phyloP scores from a whole-genome alignment of 2,888 invertebrate genomes.

The Podabrus alpinus region DNA sequence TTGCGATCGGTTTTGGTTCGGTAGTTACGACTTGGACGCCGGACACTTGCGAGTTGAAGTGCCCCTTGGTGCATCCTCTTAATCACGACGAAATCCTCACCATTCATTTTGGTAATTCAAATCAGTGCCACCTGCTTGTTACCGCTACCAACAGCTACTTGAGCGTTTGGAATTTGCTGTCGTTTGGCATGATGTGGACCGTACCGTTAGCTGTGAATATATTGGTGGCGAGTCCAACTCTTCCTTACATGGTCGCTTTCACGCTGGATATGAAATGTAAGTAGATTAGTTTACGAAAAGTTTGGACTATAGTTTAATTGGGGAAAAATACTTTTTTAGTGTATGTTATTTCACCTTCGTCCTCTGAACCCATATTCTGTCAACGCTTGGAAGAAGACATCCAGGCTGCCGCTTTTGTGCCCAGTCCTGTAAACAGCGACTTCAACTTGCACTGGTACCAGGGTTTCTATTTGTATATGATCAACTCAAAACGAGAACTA shows the following conservation, averaged over 20 bases:
- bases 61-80: constrained; percentile 58
- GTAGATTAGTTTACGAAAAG: no score
- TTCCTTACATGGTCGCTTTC: constrained; percentile 70
- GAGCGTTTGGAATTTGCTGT: constrained; percentile 74
- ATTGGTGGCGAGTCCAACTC: constrained; percentile 64
- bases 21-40: constrained; percentile 73
- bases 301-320: no score
- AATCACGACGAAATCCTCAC: constrained; percentile 49
- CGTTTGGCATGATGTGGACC: constrained; percentile 71
- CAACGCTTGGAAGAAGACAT: constrained; percentile 56
- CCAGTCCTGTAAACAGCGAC: constrained; percentile 57
- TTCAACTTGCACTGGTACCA: constrained; percentile 62
- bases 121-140: constrained; percentile 64
- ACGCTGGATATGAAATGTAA: constrained; percentile 68
- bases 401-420: constrained; percentile 62
- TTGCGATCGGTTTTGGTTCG: constrained; percentile 71
- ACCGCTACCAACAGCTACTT: constrained; percentile 62
- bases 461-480: constrained; percentile 64
- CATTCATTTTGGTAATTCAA: constrained; percentile 63
- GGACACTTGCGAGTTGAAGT: constrained; percentile 62
- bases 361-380: constrained; percentile 60
- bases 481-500: constrained; percentile 61
- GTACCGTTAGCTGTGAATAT: constrained; percentile 60
- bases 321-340: constrained; percentile 60
- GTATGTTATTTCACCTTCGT: constrained; percentile 65